These are phyloP conservation scores for Temnothorax unifasciatus DNA, from an alignment of 2,888 invertebrate species.

Conservation along the genomic window DNA sequence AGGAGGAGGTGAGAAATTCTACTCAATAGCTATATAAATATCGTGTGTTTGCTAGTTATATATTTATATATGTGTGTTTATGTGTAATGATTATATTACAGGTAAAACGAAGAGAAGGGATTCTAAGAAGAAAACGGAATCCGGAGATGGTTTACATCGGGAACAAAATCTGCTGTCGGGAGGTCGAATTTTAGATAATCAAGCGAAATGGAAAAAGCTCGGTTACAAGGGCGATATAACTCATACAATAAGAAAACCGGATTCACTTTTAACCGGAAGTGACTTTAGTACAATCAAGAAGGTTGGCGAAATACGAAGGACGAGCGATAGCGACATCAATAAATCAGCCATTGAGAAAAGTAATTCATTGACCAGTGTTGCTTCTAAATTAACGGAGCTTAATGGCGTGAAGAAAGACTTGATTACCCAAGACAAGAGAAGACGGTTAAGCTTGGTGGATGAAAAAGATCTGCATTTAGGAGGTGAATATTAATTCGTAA, in stretches of 20 bases:
- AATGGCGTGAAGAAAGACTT: slow-evolving; percentile 88
- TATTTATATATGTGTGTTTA: not conserved
- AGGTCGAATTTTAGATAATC: slow-evolving; percentile 85
- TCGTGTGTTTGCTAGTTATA: not conserved
- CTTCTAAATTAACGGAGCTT: slow-evolving; percentile 85
- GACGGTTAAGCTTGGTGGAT: slow-evolving; percentile 87
- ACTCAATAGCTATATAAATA: slow-evolving; percentile 1
- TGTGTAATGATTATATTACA: slow-evolving; percentile 65
- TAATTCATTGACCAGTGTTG: slow-evolving; percentile 76
- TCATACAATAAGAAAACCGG: slow-evolving; percentile 85
- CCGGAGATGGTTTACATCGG: slow-evolving; percentile 87
- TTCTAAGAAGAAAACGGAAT: slow-evolving; percentile 88
- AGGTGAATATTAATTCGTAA: slow-evolving; percentile 75
- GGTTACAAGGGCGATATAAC: slow-evolving; percentile 81
- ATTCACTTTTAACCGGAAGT: slow-evolving; percentile 86
- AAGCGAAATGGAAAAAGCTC: slow-evolving; percentile 84
- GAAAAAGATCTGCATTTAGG: slow-evolving; percentile 84
- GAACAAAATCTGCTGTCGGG: slow-evolving; percentile 86
- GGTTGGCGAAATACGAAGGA: slow-evolving; percentile 85
- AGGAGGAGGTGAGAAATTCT: slow-evolving; percentile 83
- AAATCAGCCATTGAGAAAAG: slow-evolving; percentile 77
- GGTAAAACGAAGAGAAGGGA: slow-evolving; percentile 87
- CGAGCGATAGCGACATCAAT: slow-evolving; percentile 87
- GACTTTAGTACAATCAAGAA: slow-evolving; percentile 85
- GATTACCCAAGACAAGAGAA: slow-evolving; percentile 89